These are phyloP conservation scores for Channa striata DNA, from an alignment of 2,797 vertebrate species.

Conservation along the genomic window DNA sequence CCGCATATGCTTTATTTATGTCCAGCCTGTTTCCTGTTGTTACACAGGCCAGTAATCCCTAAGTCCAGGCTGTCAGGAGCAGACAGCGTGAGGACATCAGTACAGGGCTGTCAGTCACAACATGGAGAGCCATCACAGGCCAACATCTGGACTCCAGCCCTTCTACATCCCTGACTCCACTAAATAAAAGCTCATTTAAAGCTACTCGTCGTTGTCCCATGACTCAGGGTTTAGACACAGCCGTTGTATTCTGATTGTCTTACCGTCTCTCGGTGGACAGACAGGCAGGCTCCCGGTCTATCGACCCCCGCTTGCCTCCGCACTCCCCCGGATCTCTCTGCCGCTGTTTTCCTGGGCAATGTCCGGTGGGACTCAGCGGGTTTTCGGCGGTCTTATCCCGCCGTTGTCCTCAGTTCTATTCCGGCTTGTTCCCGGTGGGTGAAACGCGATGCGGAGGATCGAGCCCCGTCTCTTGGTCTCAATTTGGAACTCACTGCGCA, in stretches of 20 bases:
- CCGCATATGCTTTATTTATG: neutral
- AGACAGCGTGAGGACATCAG: slow-evolving; percentile 4
- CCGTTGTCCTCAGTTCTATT: neutral
- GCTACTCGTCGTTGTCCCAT: neutral
- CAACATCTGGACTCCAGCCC: slow-evolving; percentile 36
- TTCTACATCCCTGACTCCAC: neutral
- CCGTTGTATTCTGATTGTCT: slow-evolving; percentile 35
- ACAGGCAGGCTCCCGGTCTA: slow-evolving; percentile 29
- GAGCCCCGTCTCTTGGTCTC: slow-evolving; percentile 18
- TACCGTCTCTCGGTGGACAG: slow-evolving; percentile 41
- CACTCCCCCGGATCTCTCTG: neutral
- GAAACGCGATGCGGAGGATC: slow-evolving; percentile 8
- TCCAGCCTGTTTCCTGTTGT: neutral
- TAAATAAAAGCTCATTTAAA: neutral
- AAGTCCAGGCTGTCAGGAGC: slow-evolving; percentile 18
- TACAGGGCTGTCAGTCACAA: neutral
- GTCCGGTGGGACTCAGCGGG: neutral
- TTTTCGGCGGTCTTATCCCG: neutral
- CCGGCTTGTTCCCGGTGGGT: slow-evolving; percentile 2
- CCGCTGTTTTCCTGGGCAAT: fast-evolving
- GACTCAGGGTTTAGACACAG: slow-evolving; percentile 27
- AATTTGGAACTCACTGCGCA: slow-evolving; percentile 41
- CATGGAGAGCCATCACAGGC: slow-evolving; percentile 38
- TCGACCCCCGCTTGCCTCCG: slow-evolving; percentile 9
- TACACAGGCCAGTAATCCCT: neutral